phyloP scores from a whole-genome alignment of 1,140 invertebrate species.

The Laupala kohalensis region DNA sequence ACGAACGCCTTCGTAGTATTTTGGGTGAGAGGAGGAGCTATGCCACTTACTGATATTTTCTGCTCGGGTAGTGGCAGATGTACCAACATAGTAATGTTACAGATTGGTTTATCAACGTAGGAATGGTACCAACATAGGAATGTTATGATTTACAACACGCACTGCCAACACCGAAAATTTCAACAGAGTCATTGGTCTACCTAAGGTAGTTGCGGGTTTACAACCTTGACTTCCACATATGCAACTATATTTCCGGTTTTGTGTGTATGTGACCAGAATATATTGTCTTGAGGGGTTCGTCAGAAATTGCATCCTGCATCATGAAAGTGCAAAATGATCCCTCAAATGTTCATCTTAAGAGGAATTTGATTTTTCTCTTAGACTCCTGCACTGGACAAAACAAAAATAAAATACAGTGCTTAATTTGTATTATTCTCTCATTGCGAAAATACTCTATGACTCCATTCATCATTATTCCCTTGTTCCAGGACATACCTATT shows the following conservation, averaged over 20 bases:
- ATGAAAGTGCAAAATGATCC: slow-evolving; percentile 6
- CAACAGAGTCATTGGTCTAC: slow-evolving; percentile 9
- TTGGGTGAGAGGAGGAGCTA: slow-evolving; percentile 3
- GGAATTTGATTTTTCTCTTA: slow-evolving; percentile 8
- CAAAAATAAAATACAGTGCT: too few species aligned
- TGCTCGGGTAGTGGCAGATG: not conserved
- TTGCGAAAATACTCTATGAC: too few species aligned
- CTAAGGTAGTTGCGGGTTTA: slow-evolving; percentile 7
- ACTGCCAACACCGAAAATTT: slow-evolving; percentile 7
- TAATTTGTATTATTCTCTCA: too few species aligned
- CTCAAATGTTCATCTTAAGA: slow-evolving; percentile 10
- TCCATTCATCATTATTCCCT: too few species aligned
- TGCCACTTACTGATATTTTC: not conserved
- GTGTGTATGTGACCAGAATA: slow-evolving; percentile 10
- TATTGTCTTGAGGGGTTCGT: slow-evolving; percentile 7
- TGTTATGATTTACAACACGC: not conserved
- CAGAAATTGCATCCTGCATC: slow-evolving; percentile 5
- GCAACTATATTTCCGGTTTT: slow-evolving; percentile 5
- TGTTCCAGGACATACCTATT: too few species aligned
- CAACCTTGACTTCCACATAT: slow-evolving; percentile 10
- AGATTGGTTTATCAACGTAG: not conserved
- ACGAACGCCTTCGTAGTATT: slow-evolving; percentile 1
- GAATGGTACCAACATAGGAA: not conserved
- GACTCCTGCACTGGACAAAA: too few species aligned
- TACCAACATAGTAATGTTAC: not conserved